Percentiles rank a stretch among this genome's conserved stretches.
phyloP scores from a whole-genome alignment of 1,140 invertebrate species.

The Homarus americanus region DNA sequence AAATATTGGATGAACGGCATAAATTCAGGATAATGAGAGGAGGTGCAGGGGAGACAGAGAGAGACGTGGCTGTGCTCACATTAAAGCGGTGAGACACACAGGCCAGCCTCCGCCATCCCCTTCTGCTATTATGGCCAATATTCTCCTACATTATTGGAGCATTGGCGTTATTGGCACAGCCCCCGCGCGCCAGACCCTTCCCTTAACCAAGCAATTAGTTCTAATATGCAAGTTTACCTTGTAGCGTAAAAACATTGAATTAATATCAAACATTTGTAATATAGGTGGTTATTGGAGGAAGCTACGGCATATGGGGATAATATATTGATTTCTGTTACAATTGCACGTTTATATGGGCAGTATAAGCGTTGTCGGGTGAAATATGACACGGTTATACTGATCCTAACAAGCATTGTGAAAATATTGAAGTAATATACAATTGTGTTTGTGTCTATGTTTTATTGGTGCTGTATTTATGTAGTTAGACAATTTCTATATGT shows the following conservation, averaged over 20 bases:
- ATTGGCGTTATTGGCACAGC: slow-evolving; percentile 13
- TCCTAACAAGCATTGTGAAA: no score
- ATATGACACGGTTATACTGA: no score
- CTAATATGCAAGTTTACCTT: slow-evolving; percentile 3
- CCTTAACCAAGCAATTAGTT: slow-evolving; percentile 8
- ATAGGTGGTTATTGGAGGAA: background rate
- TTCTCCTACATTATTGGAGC: slow-evolving; percentile 15
- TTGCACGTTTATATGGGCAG: no score
- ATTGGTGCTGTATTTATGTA: no score
- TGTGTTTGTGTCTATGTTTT: no score
- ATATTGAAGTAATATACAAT: no score
- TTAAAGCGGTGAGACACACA: background rate
- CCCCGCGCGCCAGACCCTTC: slow-evolving; percentile 1
- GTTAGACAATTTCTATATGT: no score
- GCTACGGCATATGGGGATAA: background rate
- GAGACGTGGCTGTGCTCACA: background rate
- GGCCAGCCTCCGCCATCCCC: background rate
- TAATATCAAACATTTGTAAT: slow-evolving; percentile 1
- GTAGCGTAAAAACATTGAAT: background rate
- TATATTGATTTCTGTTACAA: background rate
- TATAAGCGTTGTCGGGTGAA: no score
- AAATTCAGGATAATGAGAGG: background rate
- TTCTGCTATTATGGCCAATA: slow-evolving; percentile 18
- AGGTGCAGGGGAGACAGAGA: background rate
- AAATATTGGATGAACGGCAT: no score